Evolutionary conservation across 2,797 vertebrate species (phyloP), one percentile per base, ranked within the genome.

Genomic region (Gallinago nigripennis): DNA sequence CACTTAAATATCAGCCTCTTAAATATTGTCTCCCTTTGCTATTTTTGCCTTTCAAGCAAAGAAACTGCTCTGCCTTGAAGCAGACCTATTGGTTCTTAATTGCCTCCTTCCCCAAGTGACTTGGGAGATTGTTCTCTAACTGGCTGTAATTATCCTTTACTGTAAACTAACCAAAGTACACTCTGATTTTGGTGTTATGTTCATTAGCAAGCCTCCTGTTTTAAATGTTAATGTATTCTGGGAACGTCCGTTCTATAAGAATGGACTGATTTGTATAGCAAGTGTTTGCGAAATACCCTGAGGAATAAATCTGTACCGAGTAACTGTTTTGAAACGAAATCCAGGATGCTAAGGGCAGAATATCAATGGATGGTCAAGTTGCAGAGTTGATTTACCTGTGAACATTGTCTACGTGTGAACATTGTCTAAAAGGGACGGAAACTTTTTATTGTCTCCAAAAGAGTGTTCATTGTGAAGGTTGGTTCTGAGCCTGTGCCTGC

Each of bases 101-200:
- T 95, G 79, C 68, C 21, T 95, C 37, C 53, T 90, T 83, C 51
- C 83, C 75, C 57, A n/a, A 35, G 25, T 78, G 85, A 45, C 86
- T 85, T 60, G n/a, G 92, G 82, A 93, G 86, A 77, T 77, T 86
- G 68, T 53, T 96, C n/a, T 93, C 70, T 91, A 89, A 91, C 71
- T 71, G 73, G 37, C 57, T 85, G 71, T 90, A 95, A 96, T 96
- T 92, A 96, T 75, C 68, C 46, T 86, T 91, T 82, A 54, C 27
- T 88, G 76, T 89, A 92, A 92, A 87, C 71, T 81, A 94, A 90
- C 72, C 51, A 27, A 88, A 93, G 66, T 54, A 65, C 60, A 5
- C 33, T 85, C 65, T 64, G 85, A 76, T 69, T 70, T 88, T 0
- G 0, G 54, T 77, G 79, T 76, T 79, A 30, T 2, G 70, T 45